Base-by-base conservation (phyloP, 2,888 invertebrate genomes). In the Unio pictorum region DNA sequence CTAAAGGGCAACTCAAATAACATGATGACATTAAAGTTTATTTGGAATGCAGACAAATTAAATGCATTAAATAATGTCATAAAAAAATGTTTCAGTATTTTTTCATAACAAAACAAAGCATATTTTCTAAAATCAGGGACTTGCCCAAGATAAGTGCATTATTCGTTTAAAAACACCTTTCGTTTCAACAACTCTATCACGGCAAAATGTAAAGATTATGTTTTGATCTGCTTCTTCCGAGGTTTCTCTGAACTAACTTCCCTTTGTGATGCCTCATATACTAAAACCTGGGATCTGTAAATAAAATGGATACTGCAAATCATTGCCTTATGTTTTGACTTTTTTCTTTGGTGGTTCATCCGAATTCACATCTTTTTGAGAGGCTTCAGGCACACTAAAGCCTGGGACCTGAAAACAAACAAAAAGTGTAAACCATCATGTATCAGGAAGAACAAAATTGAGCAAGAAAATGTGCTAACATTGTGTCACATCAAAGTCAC, bases 241-340 rank as follows among this genome's bases (percentile, higher is more conserved):
- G 81, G 82, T 59, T 75, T 75, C 28, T 76, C 77, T 20, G 68
- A 73, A 18, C 20, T 60, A 1, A n/a, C n/a, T n/a, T 68, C 68
- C 15, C 34, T 58, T 59, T 69, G 64, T 11, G 64, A 30, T 1
- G 74, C 77, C 28, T 83, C 76, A 17, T 0, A 86, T 84, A 75
- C 86, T 86, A 68, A 85, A 86, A 3, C 81, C 84, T 69, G 79
- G 73, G 60, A 86, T 77, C 84, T 84, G 73, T 20, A 73, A 78
- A 11, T 45, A 57, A 30, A 66, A 61, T 3, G 15, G 11, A 45
- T 3, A 15, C 45, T 15, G 45, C 15, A 45, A 45, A 45, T 45
- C 45, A 45, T 45, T 11, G 15, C 15, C 8, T 74, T 68, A 77
- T 45, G 73, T 77, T 67, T 79, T 82, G 28, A 64, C 64, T 66